Evolutionary conservation across 2,888 invertebrate species (phyloP), one percentile per base, ranked within the genome.

Genomic region (Plebejus melissa): DNA sequence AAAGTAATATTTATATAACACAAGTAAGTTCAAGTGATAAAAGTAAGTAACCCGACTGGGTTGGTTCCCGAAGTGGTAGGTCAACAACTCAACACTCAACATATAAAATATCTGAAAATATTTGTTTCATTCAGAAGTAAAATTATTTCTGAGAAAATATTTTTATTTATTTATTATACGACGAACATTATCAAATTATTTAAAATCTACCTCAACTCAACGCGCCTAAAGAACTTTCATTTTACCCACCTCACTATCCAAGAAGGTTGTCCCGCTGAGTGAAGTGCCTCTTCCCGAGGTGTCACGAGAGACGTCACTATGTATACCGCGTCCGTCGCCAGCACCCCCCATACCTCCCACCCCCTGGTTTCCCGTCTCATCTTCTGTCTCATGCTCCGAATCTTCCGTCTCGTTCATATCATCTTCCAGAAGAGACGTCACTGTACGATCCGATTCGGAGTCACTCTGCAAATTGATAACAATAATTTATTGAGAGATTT

Each of bases 241-340:
- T 11, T 60, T n/a, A 36, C 81, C 80, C 74, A 90, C 92, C 82
- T 90, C 89, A 74, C 89, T 92, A 74, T 87, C 87, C 11, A 81
- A 82, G 32, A 91, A 89, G 2, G 90, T 90, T 1, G 87, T 83
- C 1, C 84, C 87, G 77, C 85, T 90, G 0, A 89, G 78, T 0
- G 93, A 90, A 0, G 90, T 87, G 13, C 90, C 93, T 22, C 86
- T 82, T 0, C 93, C 93, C 1, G 93, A 93, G 79, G 91, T 93
- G 77, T 90, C 90, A 77, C 88, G 89, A 2, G 92, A 92, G 58
- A 85, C 83, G 79, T 92, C 90, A 76, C 93, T 93, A 80, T 93
- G 94, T 60, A 94, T 90, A 4, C 94, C 93, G 22, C 87, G 82
- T 0, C 94, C 93, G 76, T 93, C 94, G 0, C 93, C 93, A 1